These are phyloP conservation scores for Griposia aprilina DNA, from an alignment of 2,888 invertebrate species.

Conservation along the genomic window DNA sequence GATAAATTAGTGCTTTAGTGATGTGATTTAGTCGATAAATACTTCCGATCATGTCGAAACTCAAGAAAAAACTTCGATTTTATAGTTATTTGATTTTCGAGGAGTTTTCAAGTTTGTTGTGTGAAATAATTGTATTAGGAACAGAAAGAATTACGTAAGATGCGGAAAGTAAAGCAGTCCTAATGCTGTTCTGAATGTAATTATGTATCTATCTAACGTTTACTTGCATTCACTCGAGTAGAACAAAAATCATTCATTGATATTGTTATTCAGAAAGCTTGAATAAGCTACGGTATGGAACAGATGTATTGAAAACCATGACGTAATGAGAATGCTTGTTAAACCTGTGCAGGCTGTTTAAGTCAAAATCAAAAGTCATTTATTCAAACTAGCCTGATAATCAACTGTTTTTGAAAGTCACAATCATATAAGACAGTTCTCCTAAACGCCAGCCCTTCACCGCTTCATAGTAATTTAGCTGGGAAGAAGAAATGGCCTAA, in stretches of 20 bases:
- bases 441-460: no score
- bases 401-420: neutral
- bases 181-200: conserved; percentile 29
- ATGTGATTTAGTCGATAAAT: conserved; percentile 17
- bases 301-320: neutral
- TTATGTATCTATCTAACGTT: conserved; percentile 37
- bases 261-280: conserved; percentile 13
- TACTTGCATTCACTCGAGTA: conserved; percentile 23
- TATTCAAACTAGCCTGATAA: neutral
- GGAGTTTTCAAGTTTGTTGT: neutral
- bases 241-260: conserved; percentile 37
- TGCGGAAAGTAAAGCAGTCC: conserved; percentile 38
- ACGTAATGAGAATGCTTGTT: neutral
- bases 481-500: no score
- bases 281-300: neutral
- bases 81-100: neutral
- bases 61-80: neutral
- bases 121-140: conserved; percentile 9
- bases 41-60: neutral
- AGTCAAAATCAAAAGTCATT: neutral
- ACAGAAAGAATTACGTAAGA: conserved; percentile 30
- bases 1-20: conserved; percentile 29
- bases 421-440: no score
- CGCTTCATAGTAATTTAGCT: neutral
- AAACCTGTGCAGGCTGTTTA: neutral